phyloP scores from a whole-genome alignment of 2,888 invertebrate species.

The Thyatira batis region DNA sequence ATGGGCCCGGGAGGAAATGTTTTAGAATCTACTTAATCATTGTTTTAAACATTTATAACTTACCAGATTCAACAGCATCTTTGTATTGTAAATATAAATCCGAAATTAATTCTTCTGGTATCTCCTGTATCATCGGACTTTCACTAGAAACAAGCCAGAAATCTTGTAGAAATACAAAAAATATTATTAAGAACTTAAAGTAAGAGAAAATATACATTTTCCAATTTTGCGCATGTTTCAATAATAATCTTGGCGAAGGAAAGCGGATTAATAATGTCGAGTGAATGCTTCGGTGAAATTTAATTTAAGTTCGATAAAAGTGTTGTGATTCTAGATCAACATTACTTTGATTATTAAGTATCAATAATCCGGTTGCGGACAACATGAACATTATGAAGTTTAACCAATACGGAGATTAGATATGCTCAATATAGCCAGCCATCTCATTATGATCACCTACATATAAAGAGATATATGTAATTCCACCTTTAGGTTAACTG shows the following conservation, averaged over 20 bases:
- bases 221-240: constrained; percentile 13
- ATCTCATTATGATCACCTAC: too few relatives aligned
- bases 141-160: constrained; percentile 13
- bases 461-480: too few relatives aligned
- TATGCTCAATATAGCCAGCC: too few relatives aligned
- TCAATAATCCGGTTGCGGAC: not conserved
- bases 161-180: constrained; percentile 9
- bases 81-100: constrained; percentile 45
- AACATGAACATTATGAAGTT: too few relatives aligned
- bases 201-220: constrained; percentile 3
- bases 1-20: too few relatives aligned
- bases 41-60: too few relatives aligned
- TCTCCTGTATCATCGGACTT: constrained; percentile 5
- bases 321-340: not conserved
- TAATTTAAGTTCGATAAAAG: constrained; percentile 43
- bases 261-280: constrained; percentile 25
- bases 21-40: too few relatives aligned
- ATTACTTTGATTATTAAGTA: not conserved
- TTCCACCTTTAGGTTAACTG: too few relatives aligned
- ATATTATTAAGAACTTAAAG: not conserved
- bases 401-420: too few relatives aligned
- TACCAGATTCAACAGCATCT: constrained; percentile 43
- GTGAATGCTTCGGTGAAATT: constrained; percentile 51
- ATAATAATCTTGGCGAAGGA: not conserved
- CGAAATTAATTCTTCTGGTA: constrained; percentile 28